phyloP scores from a whole-genome alignment of 2,113 vertebrate species.

The Otus sunia region DNA sequence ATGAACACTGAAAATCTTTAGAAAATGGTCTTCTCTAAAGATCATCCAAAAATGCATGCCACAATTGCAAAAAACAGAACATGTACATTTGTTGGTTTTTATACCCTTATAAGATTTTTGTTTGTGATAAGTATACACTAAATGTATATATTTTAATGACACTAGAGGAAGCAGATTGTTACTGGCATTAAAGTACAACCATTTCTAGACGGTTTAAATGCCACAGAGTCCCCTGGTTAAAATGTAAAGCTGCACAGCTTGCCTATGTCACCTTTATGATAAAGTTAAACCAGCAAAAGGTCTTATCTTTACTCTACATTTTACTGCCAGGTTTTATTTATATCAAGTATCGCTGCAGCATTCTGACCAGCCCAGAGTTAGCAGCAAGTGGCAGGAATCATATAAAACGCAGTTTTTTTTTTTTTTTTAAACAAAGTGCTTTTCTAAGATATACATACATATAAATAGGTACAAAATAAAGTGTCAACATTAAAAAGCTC shows the following conservation, averaged over 20 bases:
- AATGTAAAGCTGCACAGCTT: constrained; percentile 99
- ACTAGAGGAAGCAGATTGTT: constrained; percentile 91
- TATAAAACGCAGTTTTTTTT: constrained; percentile 82
- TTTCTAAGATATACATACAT: constrained; percentile 93
- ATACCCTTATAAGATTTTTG: constrained; percentile 78
- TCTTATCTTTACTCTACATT: constrained; percentile 84
- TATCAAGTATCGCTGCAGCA: constrained; percentile 96
- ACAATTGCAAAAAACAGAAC: constrained; percentile 80
- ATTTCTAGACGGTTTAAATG: constrained; percentile 97
- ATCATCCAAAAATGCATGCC: constrained; percentile 79
- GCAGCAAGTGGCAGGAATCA: constrained; percentile 99
- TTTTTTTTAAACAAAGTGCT: constrained; percentile 95
- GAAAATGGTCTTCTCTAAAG: constrained; percentile 73
- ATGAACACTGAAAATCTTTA: constrained; percentile 79
- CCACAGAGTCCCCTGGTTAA: constrained; percentile 99
- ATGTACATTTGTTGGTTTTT: constrained; percentile 75
- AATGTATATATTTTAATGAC: constrained; percentile 86
- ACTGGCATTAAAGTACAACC: constrained; percentile 98
- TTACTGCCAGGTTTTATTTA: constrained; percentile 87
- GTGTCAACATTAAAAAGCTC: constrained; percentile 91
- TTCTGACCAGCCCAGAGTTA: constrained; percentile 97
- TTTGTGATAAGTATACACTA: constrained; percentile 87
- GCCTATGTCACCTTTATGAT: constrained; percentile 86
- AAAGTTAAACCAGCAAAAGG: constrained; percentile 81
- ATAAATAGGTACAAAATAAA: constrained; percentile 95